Base-by-base conservation (phyloP, 1,140 invertebrate genomes). In the Ctenoplectra terminalis region DNA sequence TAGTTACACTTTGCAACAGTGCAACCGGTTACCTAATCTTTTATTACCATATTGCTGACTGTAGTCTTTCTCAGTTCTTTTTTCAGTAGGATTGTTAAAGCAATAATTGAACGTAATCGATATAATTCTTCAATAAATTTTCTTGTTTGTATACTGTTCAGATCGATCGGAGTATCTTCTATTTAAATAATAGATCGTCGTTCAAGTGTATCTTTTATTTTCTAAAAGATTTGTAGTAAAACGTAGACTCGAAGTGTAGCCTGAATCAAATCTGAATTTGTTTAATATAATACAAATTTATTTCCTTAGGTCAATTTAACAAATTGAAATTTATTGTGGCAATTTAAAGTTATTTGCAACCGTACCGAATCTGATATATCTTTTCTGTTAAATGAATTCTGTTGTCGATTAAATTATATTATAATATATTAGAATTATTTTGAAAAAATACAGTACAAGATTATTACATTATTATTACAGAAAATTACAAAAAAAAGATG, bases 91-190 rank as follows among this genome's bases (percentile, higher is more conserved):
- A 26, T 6, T 34, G 46, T 34, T n/a, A 40, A 43, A 13, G 20
- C 13, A 20, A 3, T 26, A 54, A 71, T 71, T 71, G 67, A 52
- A 54, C 23, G 34, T 54, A 71, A 71, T 71, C 31, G 67, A 71
- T 20, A 29, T 37, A 26, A 15, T 46, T 60, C 13, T 31, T 46
- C 2, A 11, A 67, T 67, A 67, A 67, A 67, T 46, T 34, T 23
- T 29, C 17, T 20, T 67, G 40, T 67, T 67, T 67, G 8, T 43
- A 11, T 40, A 11, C 34, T 26, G 61, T 63, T 37, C 37, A 63
- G 26, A 37, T 5, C 23, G 37, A 13, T 63, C 31, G 31, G 13
- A 7, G 54, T 15, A 15, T 4, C 34, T 64, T 26, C 17, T 26
- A 26, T 66, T 66, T 9, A 11, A 66, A 15, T 11, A 20, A 37